These are phyloP conservation scores for Drosophila sproati DNA, from an alignment of 1,140 invertebrate species.

Conservation along the genomic window DNA sequence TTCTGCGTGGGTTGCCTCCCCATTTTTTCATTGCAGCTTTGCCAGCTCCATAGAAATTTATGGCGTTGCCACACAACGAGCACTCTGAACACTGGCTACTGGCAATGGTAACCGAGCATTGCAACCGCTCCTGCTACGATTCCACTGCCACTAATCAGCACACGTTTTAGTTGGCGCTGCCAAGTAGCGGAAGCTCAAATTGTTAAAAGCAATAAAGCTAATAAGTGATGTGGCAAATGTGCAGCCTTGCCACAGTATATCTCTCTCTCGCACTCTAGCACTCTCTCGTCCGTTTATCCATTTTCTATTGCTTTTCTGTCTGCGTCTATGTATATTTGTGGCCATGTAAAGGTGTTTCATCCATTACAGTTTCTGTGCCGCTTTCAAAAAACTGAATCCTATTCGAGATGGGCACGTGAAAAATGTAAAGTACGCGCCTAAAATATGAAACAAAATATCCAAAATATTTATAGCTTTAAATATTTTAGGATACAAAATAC, in stretches of 20 bases:
- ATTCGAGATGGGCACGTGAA: constrained; percentile 24
- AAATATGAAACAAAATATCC: too few relatives aligned
- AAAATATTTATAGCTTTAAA: too few relatives aligned
- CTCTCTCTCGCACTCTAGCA: constrained; percentile 1
- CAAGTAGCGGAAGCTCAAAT: constrained; percentile 77
- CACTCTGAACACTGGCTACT: constrained; percentile 20
- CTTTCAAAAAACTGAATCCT: constrained; percentile 1
- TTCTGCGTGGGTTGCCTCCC: constrained; percentile 51
- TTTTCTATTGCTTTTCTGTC: background rate
- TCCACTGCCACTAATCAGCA: constrained; percentile 71
- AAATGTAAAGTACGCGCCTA: background rate
- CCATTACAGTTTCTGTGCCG: constrained; percentile 1
- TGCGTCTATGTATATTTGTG: constrained; percentile 3
- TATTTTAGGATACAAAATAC: too few relatives aligned
- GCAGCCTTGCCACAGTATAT: constrained; percentile 37
- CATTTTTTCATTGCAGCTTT: constrained; percentile 28
- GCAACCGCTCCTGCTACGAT: constrained; percentile 32
- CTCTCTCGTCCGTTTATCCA: background rate
- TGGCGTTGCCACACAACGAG: constrained; percentile 50
- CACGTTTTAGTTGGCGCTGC: constrained; percentile 77
- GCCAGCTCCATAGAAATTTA: constrained; percentile 77
- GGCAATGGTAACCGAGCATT: constrained; percentile 21
- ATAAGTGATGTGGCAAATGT: constrained; percentile 82
- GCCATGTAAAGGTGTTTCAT: background rate
- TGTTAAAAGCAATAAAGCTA: constrained; percentile 82